Evolutionary conservation across 2,113 vertebrate genomes (phyloP).

Genomic region (Vulpes ferrilata): DNA sequence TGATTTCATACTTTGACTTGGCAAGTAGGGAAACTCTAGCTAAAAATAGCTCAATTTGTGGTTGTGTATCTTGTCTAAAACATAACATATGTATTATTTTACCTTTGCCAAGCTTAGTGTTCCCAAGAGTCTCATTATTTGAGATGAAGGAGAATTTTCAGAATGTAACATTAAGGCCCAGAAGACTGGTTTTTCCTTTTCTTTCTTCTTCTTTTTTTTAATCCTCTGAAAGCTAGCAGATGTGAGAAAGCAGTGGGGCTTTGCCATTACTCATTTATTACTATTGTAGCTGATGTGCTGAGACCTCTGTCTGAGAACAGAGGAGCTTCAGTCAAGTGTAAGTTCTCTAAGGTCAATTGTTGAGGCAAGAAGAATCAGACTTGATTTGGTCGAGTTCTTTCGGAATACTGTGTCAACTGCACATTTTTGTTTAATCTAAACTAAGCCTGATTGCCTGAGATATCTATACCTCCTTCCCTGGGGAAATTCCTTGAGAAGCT

Average conservation of each 20-base stretch:
- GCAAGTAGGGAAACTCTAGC: background rate
- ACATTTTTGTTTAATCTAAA: constrained; percentile 64
- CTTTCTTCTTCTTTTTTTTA: background rate
- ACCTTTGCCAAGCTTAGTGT: constrained; percentile 10
- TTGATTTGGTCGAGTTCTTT: constrained; percentile 63
- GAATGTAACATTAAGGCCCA: constrained; percentile 1
- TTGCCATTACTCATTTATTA: constrained; percentile 61
- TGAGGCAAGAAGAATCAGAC: constrained; percentile 70
- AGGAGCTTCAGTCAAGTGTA: constrained; percentile 48
- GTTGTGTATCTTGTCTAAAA: constrained; percentile 6
- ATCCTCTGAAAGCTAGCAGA: background rate
- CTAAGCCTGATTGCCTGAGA: constrained; percentile 59
- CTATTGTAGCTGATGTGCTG: constrained; percentile 32
- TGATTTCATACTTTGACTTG: background rate
- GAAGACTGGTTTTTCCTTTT: constrained; percentile 18
- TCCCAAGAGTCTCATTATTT: constrained; percentile 57
- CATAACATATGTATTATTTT: constrained; percentile 37
- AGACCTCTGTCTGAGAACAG: constrained; percentile 58
- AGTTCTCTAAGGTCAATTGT: constrained; percentile 71
- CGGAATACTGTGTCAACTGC: background rate
- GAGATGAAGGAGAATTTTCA: constrained; percentile 42
- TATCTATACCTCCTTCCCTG: constrained; percentile 30
- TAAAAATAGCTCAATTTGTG: background rate
- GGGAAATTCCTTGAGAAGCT: constrained; percentile 45
- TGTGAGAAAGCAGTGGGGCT: constrained; percentile 17